Evolutionary conservation across 2,113 vertebrate species (phyloP), one percentile per base, ranked within the genome.

Genomic region (Labrus mixtus): DNA sequence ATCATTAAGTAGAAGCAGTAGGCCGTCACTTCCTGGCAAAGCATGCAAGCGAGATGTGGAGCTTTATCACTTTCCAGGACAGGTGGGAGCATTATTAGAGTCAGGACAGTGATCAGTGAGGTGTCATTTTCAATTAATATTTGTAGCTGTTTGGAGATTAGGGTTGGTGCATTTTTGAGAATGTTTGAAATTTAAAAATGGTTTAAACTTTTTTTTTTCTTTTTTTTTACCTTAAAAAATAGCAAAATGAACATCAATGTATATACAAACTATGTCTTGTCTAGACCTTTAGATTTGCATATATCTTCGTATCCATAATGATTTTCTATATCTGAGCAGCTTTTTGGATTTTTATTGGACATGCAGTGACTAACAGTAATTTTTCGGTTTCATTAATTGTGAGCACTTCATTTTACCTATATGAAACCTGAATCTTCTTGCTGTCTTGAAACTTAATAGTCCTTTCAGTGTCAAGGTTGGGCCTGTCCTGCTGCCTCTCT

Each of bases 1-100:
- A 93, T 93, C 92, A 93, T 94, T 94, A 93, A 93, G 90, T 85
- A 86, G 80, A 72, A 88, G 91, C 89, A 92, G 83, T 90, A 92
- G 90, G 87, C 91, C 79, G 82, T 93, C 90, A 84, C 92, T 92
- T 94, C 91, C 90, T 90, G 87, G 84, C 78, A 78, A 57, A 87
- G 84, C 64, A 79, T 68, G 84, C 86, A 55, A 86, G 73, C 66
- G 88, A 91, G 87, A 91, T 92, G 86, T 88, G 81, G 79, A 82
- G 82, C 83, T 87, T 91, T 82, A 87, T 92, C 89, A 80, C 79
- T 79, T 76, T 84, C 57, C 81, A 69, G 82, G 73, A 90, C 91
- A 89, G 89, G 86, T 88, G 85, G 88, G 82, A 67, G 64, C 64
- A 41, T 82, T 86, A 73, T 43, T 75, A 83, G 65, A 67, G 69